Conservation (phyloP, 1,140 invertebrate species). For the Helicoverpa zea region DNA sequence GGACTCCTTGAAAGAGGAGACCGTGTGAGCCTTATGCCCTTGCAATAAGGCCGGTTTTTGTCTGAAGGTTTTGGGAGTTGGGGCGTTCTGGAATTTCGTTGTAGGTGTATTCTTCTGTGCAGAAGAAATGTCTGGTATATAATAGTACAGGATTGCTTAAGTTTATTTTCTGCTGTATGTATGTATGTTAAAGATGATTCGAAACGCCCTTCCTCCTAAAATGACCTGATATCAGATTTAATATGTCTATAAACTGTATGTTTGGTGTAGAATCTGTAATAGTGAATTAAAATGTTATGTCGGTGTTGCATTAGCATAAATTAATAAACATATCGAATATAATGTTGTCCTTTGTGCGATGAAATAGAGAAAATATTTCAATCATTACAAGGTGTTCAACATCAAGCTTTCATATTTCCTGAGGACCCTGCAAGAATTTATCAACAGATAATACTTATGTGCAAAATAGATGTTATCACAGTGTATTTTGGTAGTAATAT, state of each 20-base stretch:
- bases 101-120: background rate
- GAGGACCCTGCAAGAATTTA: too few relatives aligned
- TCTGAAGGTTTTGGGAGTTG: background rate
- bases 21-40: constrained; percentile 4
- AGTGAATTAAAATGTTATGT: background rate
- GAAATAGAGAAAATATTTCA: background rate
- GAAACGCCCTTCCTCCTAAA: background rate
- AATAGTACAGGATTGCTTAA: too few relatives aligned
- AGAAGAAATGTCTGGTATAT: background rate
- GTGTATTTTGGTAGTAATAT: too few relatives aligned
- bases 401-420: background rate
- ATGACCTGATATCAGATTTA: background rate
- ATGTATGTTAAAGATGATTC: background rate
- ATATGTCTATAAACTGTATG: constrained; percentile 4
- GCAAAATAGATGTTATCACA: too few relatives aligned
- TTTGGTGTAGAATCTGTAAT: constrained; percentile 12
- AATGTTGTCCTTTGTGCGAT: background rate
- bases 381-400: background rate
- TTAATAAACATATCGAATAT: constrained; percentile 27
- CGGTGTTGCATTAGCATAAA: background rate
- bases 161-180: background rate
- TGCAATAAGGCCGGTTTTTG: background rate
- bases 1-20: constrained; percentile 50
- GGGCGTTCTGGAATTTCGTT: constrained; percentile 1
- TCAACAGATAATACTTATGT: too few relatives aligned